Evolutionary conservation across 2,113 vertebrate species (phyloP).

Genomic region (Pseudonaja textilis): DNA sequence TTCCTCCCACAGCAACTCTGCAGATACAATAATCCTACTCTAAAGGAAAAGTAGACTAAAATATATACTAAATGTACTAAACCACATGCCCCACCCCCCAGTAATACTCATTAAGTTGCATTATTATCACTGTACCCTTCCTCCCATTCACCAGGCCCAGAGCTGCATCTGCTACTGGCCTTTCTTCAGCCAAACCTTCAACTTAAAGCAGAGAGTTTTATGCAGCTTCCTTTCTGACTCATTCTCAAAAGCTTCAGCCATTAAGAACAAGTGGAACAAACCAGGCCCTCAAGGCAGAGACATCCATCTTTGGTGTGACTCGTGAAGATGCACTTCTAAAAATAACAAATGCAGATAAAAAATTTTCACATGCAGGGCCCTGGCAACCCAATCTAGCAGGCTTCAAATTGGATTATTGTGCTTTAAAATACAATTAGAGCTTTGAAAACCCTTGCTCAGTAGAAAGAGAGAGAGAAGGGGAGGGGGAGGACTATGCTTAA

Average conservation of each 20-base stretch:
- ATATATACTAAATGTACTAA: slow-evolving; percentile 18
- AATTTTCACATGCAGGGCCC: neutral
- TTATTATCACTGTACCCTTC: slow-evolving; percentile 31
- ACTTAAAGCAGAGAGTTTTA: slow-evolving; percentile 18
- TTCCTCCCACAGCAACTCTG: too few species aligned
- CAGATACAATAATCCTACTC: too few species aligned
- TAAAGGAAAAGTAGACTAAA: too few species aligned
- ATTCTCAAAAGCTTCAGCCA: neutral
- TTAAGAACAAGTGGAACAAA: neutral
- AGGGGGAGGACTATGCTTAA: neutral
- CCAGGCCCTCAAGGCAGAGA: neutral
- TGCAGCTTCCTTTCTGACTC: neutral
- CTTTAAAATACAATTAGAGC: slow-evolving; percentile 3
- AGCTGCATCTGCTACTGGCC: slow-evolving; percentile 2
- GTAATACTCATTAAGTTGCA: slow-evolving; percentile 36
- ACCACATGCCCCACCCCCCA: slow-evolving; percentile 7
- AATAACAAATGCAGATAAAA: slow-evolving; percentile 7
- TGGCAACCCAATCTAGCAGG: neutral
- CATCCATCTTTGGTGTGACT: neutral
- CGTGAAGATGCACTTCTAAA: slow-evolving; percentile 4
- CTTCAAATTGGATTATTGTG: slow-evolving; percentile 11
- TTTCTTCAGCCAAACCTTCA: slow-evolving; percentile 12
- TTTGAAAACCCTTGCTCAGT: neutral
- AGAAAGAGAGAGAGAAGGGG: too few species aligned
- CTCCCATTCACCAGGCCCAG: slow-evolving; percentile 36